Evolutionary conservation across 2,888 invertebrate species (phyloP).

Genomic region (Halictus ligatus): DNA sequence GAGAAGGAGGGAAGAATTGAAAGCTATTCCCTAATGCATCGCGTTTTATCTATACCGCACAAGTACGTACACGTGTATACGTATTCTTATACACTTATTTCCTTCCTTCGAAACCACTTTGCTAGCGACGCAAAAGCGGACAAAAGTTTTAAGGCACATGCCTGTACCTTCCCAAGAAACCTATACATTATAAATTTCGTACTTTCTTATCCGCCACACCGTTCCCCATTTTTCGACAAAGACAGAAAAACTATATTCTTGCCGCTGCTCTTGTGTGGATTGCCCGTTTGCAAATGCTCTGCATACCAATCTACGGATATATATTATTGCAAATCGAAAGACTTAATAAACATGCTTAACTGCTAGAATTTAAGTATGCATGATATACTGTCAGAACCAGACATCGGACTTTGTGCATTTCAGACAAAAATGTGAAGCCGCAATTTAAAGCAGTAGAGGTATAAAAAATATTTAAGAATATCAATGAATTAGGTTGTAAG

Average conservation of each 20-base stretch:
- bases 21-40: slow-evolving; percentile 43
- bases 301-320: background rate
- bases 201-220: slow-evolving; percentile 54
- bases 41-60: slow-evolving; percentile 37
- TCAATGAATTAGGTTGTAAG: no score
- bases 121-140: slow-evolving; percentile 71
- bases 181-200: slow-evolving; percentile 80
- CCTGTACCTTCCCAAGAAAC: slow-evolving; percentile 77
- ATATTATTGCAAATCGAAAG: background rate
- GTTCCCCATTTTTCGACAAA: slow-evolving; percentile 41
- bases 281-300: slow-evolving; percentile 1
- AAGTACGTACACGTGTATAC: slow-evolving; percentile 45
- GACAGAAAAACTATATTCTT: slow-evolving; percentile 34
- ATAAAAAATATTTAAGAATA: no score
- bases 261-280: slow-evolving; percentile 19
- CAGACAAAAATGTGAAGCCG: no score
- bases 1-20: slow-evolving; percentile 33
- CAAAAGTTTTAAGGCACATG: slow-evolving; percentile 79
- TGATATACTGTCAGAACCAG: no score
- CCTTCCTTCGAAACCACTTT: slow-evolving; percentile 74
- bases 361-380: no score
- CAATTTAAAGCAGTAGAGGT: no score
- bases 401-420: no score
- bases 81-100: slow-evolving; percentile 72
- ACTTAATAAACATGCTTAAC: no score